Evolutionary conservation across 53 echinoderm and acorn worm genomes (phyloP), one percentile per base, ranked within the genome.

Genomic region (Pentamera pediparva): DNA sequence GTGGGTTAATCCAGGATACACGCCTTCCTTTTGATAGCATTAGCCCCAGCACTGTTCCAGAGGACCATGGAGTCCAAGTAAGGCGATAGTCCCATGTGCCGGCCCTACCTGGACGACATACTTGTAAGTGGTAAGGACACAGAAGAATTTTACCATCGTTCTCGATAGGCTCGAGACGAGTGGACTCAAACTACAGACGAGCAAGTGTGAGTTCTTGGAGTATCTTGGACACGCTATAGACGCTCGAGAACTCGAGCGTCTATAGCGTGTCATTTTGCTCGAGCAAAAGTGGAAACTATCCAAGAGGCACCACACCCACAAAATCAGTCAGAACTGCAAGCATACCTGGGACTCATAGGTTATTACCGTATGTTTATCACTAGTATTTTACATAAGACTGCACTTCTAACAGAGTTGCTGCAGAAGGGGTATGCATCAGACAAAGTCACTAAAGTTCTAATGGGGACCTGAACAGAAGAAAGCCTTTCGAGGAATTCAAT

Each of bases 71-170:
- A 81, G 39, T 77, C 62, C 1, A 40, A 61, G 21, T 2, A n/a
- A n/a, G n/a, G n/a, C n/a, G n/a, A n/a, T n/a, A n/a, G n/a, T n/a
- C n/a, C n/a, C n/a, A n/a, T n/a, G n/a, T n/a, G n/a, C n/a, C n/a
- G n/a, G n/a, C n/a, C n/a, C n/a, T n/a, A n/a, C n/a, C n/a, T n/a
- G n/a, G n/a, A n/a, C n/a, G n/a, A n/a, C n/a, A 82, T 87, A 32
- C 77, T 87, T 11, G 64, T 87, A 38, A 82, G 79, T 54, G 82
- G 87, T 15, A 74, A 56, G 57, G 35, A 60, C 27, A 51, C 58
- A 8, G 33, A n/a, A 28, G 6, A 77, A 77, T 37, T 35, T 77
- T 17, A 63, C 61, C 61, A 60, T 52, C 26, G 63, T 49, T 0
- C 52, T 77, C 6, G 35, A 45, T 0, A 8, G 63, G 3, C 64